Evolutionary conservation across 53 echinoderm and acorn worm genomes (phyloP), one percentile per base, ranked within the genome.

Genomic region (Holothuria scabra): DNA sequence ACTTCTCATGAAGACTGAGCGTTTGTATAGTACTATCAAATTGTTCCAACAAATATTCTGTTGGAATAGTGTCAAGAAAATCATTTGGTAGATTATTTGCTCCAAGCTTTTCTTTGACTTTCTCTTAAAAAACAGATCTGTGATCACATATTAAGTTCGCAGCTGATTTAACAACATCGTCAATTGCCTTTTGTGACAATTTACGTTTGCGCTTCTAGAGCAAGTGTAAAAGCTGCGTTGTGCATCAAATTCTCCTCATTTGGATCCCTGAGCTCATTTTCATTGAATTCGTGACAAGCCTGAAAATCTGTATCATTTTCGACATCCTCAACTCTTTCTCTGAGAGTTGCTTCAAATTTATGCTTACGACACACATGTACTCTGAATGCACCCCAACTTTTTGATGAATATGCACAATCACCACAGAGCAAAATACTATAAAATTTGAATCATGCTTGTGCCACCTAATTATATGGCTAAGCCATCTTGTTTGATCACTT

Each of bases 401-500:
- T 90, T 14, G 25, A 74, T 28, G 86, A 85, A 64, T 90, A 90
- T 8, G 48, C 65, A 68, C 89, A 89, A 23, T 78, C 34, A 26
- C 48, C 59, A 89, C 24, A 79, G 84, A 66, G 79, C 84, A 89
- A 55, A 59, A 56, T 10, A 76, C 80, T 22, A 66, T 19, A 89
- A 89, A 84, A 79, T 89, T 84, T n/a, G n/a, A 11, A 68, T 89
- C 89, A 84, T 89, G 79, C 56, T 66, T 67, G 12, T 67, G 67
- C 67, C 22, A 67, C 28, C 31, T 67, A 11, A 67, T 26, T 48
- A 59, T 84, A 79, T 25, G 58, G 79, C 19, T 65, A 33, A 55
- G 59, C 46, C 84, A 84, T 41, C 11, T 84, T 1, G 79, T 64
- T 20, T 89, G n/a, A n/a, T n/a, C n/a, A n/a, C n/a, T n/a, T n/a